Base-by-base conservation (phyloP, 2,888 invertebrate species). In the Frankliniella intonsa region DNA sequence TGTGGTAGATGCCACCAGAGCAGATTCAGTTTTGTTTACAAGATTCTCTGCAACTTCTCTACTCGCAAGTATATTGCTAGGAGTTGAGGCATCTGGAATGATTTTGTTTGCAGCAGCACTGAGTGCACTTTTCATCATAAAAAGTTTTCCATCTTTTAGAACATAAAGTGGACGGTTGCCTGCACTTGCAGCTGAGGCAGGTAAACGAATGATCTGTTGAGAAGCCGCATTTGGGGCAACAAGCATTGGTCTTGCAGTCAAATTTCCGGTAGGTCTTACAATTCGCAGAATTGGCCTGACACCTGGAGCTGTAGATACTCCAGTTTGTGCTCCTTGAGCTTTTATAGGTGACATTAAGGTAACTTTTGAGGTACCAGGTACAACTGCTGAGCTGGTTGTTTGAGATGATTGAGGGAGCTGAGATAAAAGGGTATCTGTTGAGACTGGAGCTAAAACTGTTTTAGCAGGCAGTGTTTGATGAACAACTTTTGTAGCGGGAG, bases 41-140 rank as follows among this genome's bases (percentile, higher is more conserved):
- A 38, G 38, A n/a, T 62, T 62, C n/a, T 62, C 62, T 62, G 62
- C 19, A 1, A 14, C 14, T 7, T n/a, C 17, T 62, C 62, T n/a
- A 62, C 62, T 62, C 5, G 62, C 17, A 38, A 38, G 38, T 38
- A 38, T 38, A 38, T 38, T 38, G 38, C 38, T 38, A 38, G 38
- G 38, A 38, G 38, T 38, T 38, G 2, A 3, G 5, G 38, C 38
- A 38, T 38, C 38, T 38, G 38, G 38, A 38, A 38, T 38, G 38
- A 38, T 38, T 38, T 38, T 38, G 5, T 62, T 62, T 9, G 69
- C 9, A 22, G 69, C 69, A 11, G 69, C 69, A 76, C 12, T 25
- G 25, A 76, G 69, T 25, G 69, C 69, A 76, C 69, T 76, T 76
- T 76, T 76, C 69, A 76, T 76, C 69, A 76, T 76, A 12, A 76